Percentiles rank a stretch among this genome's conserved stretches.
These are phyloP conservation scores for Timema cristinae DNA, from an alignment of 2,888 invertebrate species.

Conservation along the genomic window DNA sequence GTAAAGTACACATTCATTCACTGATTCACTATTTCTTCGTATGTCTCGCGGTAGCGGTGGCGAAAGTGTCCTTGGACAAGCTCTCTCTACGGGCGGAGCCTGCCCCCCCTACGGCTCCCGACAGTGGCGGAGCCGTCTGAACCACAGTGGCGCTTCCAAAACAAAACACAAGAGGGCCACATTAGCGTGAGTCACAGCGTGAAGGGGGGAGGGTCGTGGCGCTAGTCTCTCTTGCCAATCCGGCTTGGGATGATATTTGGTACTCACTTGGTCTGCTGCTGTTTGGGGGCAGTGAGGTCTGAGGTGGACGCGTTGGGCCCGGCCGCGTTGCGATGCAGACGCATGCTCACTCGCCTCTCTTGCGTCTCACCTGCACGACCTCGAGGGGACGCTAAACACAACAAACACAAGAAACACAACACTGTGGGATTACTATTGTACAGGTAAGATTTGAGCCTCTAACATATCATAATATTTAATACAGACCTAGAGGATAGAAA, in stretches of 20 bases:
- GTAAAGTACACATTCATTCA: too few species aligned
- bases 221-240: too few species aligned
- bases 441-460: too few species aligned
- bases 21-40: slow-evolving; percentile 22
- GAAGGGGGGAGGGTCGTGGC: slow-evolving; percentile 8
- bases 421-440: too few species aligned
- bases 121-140: slow-evolving; percentile 27
- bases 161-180: slow-evolving; percentile 43
- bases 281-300: slow-evolving; percentile 43
- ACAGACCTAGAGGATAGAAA: too few species aligned
- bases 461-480: too few species aligned
- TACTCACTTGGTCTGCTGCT: slow-evolving; percentile 49
- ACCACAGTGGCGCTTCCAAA: slow-evolving; percentile 50
- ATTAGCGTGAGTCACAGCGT: slow-evolving; percentile 35
- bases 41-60: slow-evolving; percentile 16
- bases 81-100: slow-evolving; percentile 25
- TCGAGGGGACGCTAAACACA: slow-evolving; percentile 30
- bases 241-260: slow-evolving; percentile 24
- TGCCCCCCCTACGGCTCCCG: slow-evolving; percentile 23
- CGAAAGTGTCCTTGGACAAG: slow-evolving; percentile 23
- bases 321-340: slow-evolving; percentile 41
- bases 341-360: slow-evolving; percentile 42
- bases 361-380: slow-evolving; percentile 31
- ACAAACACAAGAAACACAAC: too few species aligned
- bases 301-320: slow-evolving; percentile 42